phyloP scores from a whole-genome alignment of 23 tunicate genomes.

The Trididemnum miniatum region DNA sequence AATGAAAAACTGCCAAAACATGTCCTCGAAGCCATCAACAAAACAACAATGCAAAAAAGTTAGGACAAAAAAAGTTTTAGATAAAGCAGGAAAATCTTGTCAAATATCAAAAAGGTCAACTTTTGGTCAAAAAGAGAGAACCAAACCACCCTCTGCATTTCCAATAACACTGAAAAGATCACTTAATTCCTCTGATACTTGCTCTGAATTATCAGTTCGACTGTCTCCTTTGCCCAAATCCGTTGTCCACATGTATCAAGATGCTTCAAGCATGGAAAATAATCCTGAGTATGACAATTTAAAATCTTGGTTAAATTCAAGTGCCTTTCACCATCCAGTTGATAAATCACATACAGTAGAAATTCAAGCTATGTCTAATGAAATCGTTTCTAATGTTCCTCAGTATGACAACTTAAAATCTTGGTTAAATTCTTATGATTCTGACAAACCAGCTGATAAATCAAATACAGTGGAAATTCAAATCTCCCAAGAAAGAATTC shows the following conservation, averaged over 20 bases:
- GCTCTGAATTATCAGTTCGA: not conserved
- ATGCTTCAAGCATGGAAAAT: not conserved
- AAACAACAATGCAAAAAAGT: too few species aligned
- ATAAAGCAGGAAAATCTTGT: too few species aligned
- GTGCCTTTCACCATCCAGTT: not conserved
- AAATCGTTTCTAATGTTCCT: not conserved
- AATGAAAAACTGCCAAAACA: too few species aligned
- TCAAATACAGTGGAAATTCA: not conserved
- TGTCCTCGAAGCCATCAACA: too few species aligned
- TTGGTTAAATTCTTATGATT: not conserved
- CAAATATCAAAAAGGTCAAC: too few species aligned
- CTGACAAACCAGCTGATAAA: not conserved
- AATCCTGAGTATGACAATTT: not conserved
- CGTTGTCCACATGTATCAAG: not conserved
- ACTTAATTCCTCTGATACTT: too few species aligned
- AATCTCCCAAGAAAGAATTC: not conserved
- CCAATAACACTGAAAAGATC: too few species aligned
- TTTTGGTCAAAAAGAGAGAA: too few species aligned
- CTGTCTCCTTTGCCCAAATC: not conserved
- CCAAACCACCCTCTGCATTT: too few species aligned
- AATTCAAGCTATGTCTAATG: not conserved
- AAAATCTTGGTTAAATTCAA: not conserved
- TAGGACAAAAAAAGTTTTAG: too few species aligned
- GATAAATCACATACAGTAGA: not conserved
- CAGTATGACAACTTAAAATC: too few species aligned